These are phyloP conservation scores for Geophilus truncorum DNA, from an alignment of 2,888 invertebrate genomes.

Conservation along the genomic window DNA sequence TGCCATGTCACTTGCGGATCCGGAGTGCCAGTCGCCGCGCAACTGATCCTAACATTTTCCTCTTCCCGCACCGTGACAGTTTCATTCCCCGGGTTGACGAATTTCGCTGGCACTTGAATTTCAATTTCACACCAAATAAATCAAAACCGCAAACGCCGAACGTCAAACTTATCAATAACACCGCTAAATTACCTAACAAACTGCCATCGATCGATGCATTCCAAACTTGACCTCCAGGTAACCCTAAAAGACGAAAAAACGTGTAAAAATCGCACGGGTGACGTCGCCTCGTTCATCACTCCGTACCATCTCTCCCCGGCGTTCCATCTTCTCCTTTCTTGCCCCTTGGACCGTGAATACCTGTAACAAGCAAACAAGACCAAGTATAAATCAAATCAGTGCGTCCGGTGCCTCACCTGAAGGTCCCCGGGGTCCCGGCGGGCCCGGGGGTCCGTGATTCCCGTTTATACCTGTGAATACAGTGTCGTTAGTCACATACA, in stretches of 20 bases:
- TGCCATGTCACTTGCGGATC: conserved; percentile 74
- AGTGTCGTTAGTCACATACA: too few relatives aligned
- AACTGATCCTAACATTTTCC: conserved; percentile 73
- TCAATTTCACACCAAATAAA: neutral
- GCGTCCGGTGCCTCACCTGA: conserved; percentile 3
- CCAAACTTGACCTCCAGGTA: conserved; percentile 53
- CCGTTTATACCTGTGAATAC: too few relatives aligned
- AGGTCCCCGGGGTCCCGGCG: conserved; percentile 45
- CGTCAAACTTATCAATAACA: neutral
- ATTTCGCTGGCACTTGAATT: conserved; percentile 75
- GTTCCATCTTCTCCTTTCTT: conserved; percentile 66
- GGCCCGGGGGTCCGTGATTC: too few relatives aligned
- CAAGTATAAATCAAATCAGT: neutral
- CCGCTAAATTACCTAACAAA: neutral
- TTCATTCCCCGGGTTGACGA: conserved; percentile 58
- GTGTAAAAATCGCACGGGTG: too few relatives aligned
- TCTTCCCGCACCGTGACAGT: conserved; percentile 72
- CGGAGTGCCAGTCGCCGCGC: conserved; percentile 73
- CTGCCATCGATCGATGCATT: neutral
- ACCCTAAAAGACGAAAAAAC: conserved; percentile 54
- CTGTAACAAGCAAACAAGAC: neutral
- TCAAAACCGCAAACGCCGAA: too few relatives aligned
- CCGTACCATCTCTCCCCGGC: conserved; percentile 38
- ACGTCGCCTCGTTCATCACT: neutral
- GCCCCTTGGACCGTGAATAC: conserved; percentile 47